Evolutionary conservation across 2,113 vertebrate species (phyloP).

Genomic region (Melospiza melodia): DNA sequence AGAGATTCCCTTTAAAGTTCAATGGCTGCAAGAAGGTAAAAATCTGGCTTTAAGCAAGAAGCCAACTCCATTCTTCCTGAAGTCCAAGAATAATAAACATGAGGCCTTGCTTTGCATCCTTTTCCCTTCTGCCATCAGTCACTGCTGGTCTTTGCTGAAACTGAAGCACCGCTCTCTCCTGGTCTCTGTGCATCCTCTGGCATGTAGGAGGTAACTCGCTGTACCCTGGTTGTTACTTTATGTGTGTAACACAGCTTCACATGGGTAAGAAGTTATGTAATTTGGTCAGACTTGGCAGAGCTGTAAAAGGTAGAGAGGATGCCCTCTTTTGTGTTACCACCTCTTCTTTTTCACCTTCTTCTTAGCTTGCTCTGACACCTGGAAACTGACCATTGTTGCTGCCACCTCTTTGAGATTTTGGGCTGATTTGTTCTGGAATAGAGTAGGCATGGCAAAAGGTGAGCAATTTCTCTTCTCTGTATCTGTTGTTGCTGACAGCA

Average conservation of each 20-base stretch:
- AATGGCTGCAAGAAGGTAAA: not conserved
- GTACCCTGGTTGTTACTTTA: not conserved
- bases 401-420: not conserved
- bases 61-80: not conserved
- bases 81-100: not conserved
- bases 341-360: not conserved
- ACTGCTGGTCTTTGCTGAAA: not conserved
- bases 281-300: not conserved
- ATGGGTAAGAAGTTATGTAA: rapidly evolving
- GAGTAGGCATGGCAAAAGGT: not conserved
- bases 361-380: not conserved
- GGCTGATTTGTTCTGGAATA: not conserved
- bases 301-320: not conserved
- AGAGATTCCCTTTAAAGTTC: not conserved
- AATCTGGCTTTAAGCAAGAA: not conserved
- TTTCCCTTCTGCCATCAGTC: not conserved
- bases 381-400: not conserved
- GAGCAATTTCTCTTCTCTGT: not conserved
- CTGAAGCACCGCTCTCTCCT: not conserved
- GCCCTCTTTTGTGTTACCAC: rapidly evolving
- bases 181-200: not conserved
- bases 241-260: not conserved
- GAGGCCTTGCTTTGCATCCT: not conserved
- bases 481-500: not conserved
- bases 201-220: not conserved